These are phyloP conservation scores for Lontra canadensis DNA, from an alignment of 2,113 vertebrate species.

Conservation along the genomic window DNA sequence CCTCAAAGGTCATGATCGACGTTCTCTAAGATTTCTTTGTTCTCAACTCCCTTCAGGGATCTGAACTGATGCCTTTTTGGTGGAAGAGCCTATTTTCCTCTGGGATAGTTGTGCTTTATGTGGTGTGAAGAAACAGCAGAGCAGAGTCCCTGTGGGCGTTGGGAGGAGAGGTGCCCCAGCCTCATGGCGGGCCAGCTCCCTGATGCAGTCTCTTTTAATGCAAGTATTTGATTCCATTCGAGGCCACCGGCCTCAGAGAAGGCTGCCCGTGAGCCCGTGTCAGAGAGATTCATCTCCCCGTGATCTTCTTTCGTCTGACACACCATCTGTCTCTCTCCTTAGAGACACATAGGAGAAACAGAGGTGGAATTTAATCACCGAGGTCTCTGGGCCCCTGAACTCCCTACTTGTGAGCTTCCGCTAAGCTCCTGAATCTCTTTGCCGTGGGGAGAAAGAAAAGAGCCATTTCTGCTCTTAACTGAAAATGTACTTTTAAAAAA, in stretches of 20 bases:
- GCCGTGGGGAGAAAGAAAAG: background rate
- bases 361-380: conserved; percentile 18
- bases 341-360: conserved; percentile 16
- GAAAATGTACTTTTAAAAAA: background rate
- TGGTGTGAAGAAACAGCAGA: background rate
- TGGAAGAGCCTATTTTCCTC: conserved; percentile 3
- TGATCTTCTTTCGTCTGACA: conserved; percentile 10
- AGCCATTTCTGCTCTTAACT: background rate
- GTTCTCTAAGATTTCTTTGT: conserved; percentile 65
- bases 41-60: background rate
- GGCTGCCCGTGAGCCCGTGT: background rate
- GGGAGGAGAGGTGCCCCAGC: background rate
- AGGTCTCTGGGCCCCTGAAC: background rate
- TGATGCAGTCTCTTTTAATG: background rate
- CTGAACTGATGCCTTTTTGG: conserved; percentile 32
- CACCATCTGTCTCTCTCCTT: conserved; percentile 42
- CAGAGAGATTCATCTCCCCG: background rate
- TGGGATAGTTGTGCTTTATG: background rate
- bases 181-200: background rate
- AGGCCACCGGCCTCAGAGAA: background rate
- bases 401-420: background rate
- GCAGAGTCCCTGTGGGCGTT: background rate
- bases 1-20: conserved; percentile 37
- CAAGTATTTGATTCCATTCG: background rate
- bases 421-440: background rate